Base-by-base conservation (phyloP, 2,113 vertebrate species). In the Podocnemis expansa region DNA sequence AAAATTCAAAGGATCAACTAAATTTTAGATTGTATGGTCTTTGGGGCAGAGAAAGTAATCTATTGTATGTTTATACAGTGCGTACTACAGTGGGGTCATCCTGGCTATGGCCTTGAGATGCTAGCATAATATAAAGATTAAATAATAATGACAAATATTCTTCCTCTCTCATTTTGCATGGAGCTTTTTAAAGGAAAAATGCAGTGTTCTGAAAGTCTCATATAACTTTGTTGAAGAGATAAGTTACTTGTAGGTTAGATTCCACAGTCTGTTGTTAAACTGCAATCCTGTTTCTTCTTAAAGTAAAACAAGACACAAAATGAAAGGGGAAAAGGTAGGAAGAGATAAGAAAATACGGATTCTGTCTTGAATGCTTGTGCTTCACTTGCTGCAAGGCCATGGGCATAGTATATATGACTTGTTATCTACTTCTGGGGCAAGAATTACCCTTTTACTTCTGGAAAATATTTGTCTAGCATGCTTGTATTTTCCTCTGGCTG, bases 111-210 rank as follows among this genome's bases (percentile, higher is more conserved):
- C 14, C 0, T 54, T 54, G 84, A 63, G 16, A 34, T 73, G 76
- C 49, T 78, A 78, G 17, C 16, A 78, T 25, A 3, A 96, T 54
- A 78, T 90, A 94, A 82, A 6, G 63, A 88, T 91, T 90, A 80
- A 73, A 76, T 83, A 90, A 84, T n/a, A 67, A 73, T 43, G 6
- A 80, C n/a, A 4, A 1, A 0, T 27, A 85, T 91, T 38, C 60
- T 12, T 3, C 10, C 6, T 34, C 60, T 63, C 31, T 63, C 29
- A 63, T 92, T 91, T 82, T 41, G 24, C 38, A 49, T 81, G 76
- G 4, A 14, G 5, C 60, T 14, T 25, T 91, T 89, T 73, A 90
- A 67, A 51, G 56, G 84, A 54, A 89, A 92, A 90, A 14, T 7
- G 0, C 16, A 52, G 43, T 89, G 84, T 63, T 49, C n/a, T 56